Conservation (phyloP, 2,113 vertebrate species). For the Otis tarda region DNA sequence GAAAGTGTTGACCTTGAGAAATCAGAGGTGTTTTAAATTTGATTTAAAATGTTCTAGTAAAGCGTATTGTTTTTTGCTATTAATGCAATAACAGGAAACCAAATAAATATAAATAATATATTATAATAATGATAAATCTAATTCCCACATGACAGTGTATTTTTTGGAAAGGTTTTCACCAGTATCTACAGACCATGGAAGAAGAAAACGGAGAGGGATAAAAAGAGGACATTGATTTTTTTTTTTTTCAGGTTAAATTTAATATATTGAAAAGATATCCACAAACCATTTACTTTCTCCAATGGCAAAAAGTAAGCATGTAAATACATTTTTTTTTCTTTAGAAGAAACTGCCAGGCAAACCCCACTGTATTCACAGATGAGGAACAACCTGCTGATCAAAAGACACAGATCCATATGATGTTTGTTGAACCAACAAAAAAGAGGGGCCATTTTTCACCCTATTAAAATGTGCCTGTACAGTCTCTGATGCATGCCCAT, state of each 20-base stretch:
- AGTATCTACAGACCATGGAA: neutral
- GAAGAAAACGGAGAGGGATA: neutral
- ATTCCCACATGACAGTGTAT: neutral
- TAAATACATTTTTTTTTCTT: neutral
- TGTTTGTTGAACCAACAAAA: neutral
- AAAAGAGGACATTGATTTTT: neutral
- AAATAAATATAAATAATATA: neutral
- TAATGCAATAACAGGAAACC: neutral
- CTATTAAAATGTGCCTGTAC: too few relatives aligned
- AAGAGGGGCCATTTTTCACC: neutral
- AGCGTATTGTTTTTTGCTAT: neutral
- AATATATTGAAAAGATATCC: neutral
- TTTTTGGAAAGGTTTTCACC: neutral
- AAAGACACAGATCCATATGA: fast-evolving
- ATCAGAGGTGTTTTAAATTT: neutral
- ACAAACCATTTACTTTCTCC: neutral
- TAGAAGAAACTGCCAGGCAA: neutral
- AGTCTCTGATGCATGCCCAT: fast-evolving
- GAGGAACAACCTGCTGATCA: neutral
- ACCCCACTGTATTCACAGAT: neutral
- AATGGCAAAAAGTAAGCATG: neutral
- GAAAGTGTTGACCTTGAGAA: neutral
- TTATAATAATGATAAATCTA: neutral
- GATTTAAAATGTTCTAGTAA: neutral
- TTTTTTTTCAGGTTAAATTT: neutral